Evolutionary conservation across 2,113 vertebrate species (phyloP).

Genomic region (Notarius lentiginosus): DNA sequence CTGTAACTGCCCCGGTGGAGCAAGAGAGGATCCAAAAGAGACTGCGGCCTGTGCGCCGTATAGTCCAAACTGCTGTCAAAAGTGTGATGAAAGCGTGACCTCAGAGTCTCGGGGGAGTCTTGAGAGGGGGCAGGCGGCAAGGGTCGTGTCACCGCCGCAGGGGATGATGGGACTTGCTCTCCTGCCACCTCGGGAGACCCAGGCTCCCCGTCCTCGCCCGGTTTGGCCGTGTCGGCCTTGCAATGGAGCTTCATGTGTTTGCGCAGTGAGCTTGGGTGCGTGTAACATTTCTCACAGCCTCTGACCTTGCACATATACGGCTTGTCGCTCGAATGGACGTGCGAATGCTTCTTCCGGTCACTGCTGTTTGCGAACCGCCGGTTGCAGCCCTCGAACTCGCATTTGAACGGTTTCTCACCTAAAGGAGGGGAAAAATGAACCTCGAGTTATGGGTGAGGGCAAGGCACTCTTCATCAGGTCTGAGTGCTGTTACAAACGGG

Average conservation of each 20-base stretch:
- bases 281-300: conserved; percentile 69
- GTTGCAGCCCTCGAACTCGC: conserved; percentile 74
- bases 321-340: conserved; percentile 71
- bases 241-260: conserved; percentile 75
- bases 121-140: conserved; percentile 34
- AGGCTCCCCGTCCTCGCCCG: conserved; percentile 61
- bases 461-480: conserved; percentile 30
- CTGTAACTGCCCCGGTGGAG: conserved; percentile 71
- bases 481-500: not conserved
- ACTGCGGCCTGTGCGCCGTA: conserved; percentile 70
- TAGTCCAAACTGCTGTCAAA: conserved; percentile 76
- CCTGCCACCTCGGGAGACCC: conserved; percentile 64
- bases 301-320: conserved; percentile 70
- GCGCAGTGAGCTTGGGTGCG: conserved; percentile 69
- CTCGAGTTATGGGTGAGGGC: conserved; percentile 58
- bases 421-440: conserved; percentile 63
- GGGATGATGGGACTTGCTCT: conserved; percentile 58
- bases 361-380: conserved; percentile 75
- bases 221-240: conserved; percentile 61
- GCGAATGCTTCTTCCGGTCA: conserved; percentile 72
- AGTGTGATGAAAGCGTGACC: conserved; percentile 74
- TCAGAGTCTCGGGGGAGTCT: conserved; percentile 69
- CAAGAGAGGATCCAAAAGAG: conserved; percentile 73
- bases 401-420: conserved; percentile 78
- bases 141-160: conserved; percentile 7